Conservation (phyloP, 2,888 invertebrate genomes). For the Drosophila aldrichi region DNA sequence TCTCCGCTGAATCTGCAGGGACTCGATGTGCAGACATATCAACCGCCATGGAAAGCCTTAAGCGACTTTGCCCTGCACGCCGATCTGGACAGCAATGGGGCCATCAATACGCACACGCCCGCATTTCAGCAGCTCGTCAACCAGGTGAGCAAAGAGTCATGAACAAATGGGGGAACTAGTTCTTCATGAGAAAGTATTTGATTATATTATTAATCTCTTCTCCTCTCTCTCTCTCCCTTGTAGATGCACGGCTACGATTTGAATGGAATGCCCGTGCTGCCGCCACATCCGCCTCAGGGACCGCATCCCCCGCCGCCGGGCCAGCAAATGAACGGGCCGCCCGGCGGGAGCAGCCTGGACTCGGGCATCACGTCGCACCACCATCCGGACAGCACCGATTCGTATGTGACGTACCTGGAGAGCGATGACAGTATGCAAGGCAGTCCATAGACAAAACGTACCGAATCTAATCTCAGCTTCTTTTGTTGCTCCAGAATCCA, state of each 20-base stretch:
- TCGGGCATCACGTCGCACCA: constrained; percentile 87
- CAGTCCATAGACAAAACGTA: constrained; percentile 88
- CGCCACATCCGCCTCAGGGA: constrained; percentile 84
- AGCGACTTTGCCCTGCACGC: constrained; percentile 98
- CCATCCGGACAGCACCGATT: constrained; percentile 93
- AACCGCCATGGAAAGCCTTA: constrained; percentile 98
- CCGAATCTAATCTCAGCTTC: constrained; percentile 85
- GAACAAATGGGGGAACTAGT: too few species aligned
- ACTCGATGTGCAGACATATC: constrained; percentile 95
- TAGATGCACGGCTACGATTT: constrained; percentile 97
- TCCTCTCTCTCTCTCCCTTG: neutral
- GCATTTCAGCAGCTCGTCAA: constrained; percentile 98
- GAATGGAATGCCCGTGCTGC: constrained; percentile 86
- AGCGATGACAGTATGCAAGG: constrained; percentile 93
- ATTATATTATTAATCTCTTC: too few species aligned
- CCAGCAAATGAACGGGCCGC: constrained; percentile 87
- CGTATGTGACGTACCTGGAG: constrained; percentile 96
- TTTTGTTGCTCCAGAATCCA: constrained; percentile 85
- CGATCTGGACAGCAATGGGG: constrained; percentile 90
- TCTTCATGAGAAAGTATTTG: too few species aligned
- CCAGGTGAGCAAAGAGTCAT: constrained; percentile 89
- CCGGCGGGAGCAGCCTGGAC: constrained; percentile 86
- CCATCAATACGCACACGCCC: constrained; percentile 94
- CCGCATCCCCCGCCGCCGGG: constrained; percentile 86
- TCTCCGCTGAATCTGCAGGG: constrained; percentile 94